These are phyloP conservation scores for Tenthredo scrophulariae DNA, from an alignment of 2,888 invertebrate genomes.

Conservation along the genomic window DNA sequence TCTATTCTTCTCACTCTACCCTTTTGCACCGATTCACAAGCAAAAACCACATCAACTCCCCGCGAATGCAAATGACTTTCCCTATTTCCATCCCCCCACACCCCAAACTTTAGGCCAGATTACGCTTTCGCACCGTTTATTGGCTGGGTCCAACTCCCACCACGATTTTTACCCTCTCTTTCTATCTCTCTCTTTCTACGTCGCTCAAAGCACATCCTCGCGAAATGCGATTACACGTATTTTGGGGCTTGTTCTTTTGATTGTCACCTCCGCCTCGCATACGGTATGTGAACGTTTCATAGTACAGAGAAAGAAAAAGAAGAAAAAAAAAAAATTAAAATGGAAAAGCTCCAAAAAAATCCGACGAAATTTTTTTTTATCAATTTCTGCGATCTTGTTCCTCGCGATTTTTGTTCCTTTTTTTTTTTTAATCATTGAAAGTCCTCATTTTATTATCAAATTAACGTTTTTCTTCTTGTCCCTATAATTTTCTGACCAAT, in stretches of 20 bases:
- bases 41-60: conserved; percentile 48
- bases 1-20: background rate
- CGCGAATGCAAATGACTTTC: conserved; percentile 50
- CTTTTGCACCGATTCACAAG: conserved; percentile 41
- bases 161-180: background rate
- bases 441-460: background rate
- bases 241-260: conserved; percentile 36
- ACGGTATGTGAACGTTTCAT: background rate
- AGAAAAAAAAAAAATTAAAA: background rate
- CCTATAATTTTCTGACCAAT: background rate
- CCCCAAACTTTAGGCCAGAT: conserved; percentile 30
- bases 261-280: background rate
- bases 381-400: background rate
- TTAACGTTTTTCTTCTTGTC: background rate
- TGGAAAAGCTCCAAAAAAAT: background rate
- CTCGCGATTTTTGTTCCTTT: too few relatives aligned
- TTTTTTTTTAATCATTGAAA: too few relatives aligned
- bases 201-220: conserved; percentile 29
- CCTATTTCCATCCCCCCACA: conserved; percentile 23
- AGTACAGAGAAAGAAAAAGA: background rate
- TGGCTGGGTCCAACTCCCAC: conserved; percentile 22
- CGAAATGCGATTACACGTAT: conserved; percentile 43
- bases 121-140: conserved; percentile 49
- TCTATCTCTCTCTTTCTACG: background rate
- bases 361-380: background rate